Conservation (phyloP, 2,888 invertebrate genomes). For the Brassicogethes aeneus region DNA sequence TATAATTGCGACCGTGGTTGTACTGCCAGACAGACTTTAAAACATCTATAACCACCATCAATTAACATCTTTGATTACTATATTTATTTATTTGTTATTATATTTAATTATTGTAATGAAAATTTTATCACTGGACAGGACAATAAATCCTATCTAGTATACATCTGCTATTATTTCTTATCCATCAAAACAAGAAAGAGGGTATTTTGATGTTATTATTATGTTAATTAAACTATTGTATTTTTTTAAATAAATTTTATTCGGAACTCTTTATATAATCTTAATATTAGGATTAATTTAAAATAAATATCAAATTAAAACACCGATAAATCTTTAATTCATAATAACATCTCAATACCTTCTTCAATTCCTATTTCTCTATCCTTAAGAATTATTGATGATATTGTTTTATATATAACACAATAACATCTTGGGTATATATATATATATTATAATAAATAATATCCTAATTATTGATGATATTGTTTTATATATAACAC, state of each 20-base stretch:
- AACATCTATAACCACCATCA: slow-evolving; percentile 17
- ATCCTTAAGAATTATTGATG: too few species aligned
- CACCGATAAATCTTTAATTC: neutral
- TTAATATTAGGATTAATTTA: slow-evolving; percentile 1
- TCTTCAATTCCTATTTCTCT: neutral
- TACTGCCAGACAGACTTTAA: slow-evolving; percentile 33
- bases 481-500: too few species aligned
- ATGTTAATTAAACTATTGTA: slow-evolving; percentile 20
- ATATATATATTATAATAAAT: too few species aligned
- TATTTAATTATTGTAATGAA: slow-evolving; percentile 16
- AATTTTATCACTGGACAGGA: slow-evolving; percentile 29
- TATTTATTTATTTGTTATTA: slow-evolving; percentile 26
- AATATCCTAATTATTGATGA: too few species aligned
- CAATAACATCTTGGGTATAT: too few species aligned
- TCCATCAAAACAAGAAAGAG: slow-evolving; percentile 12
- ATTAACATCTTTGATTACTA: slow-evolving; percentile 25
- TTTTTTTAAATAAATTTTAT: slow-evolving; percentile 21
- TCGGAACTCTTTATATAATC: slow-evolving; percentile 20
- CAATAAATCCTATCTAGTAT: slow-evolving; percentile 30
- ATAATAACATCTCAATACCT: neutral
- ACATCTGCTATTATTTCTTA: slow-evolving; percentile 26
- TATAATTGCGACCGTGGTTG: slow-evolving; percentile 30
- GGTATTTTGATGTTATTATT: slow-evolving; percentile 22
- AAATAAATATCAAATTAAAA: slow-evolving; percentile 1
- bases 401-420: too few species aligned